Conservation (phyloP, 2,113 vertebrate genomes). For the Pantherophis guttatus region DNA sequence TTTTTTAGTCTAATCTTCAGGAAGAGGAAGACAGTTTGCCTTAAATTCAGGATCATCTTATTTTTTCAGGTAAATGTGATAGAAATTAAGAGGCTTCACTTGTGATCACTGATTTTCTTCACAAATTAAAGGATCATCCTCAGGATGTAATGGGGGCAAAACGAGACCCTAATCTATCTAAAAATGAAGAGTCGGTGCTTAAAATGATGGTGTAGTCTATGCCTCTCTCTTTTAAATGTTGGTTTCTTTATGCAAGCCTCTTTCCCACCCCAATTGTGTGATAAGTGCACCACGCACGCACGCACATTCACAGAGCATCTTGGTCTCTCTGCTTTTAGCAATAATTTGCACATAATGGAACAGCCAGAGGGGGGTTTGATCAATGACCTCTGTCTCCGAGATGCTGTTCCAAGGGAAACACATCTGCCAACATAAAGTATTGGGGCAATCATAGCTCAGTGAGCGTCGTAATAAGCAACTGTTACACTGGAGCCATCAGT, state of each 20-base stretch:
- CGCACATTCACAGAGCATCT: background rate
- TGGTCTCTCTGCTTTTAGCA: conserved; percentile 78
- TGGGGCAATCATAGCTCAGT: conserved; percentile 87
- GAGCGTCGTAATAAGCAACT: conserved; percentile 85
- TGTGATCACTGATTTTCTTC: background rate
- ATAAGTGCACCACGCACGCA: conserved; percentile 11
- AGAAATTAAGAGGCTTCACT: background rate
- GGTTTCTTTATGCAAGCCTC: conserved; percentile 60
- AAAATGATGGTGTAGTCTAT: background rate
- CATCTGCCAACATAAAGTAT: conserved; percentile 91
- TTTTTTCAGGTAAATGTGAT: background rate
- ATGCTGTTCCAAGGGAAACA: conserved; percentile 86
- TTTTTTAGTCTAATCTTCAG: background rate
- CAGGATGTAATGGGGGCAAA: background rate
- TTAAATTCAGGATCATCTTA: background rate
- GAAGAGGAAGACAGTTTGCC: background rate
- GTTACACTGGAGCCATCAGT: conserved; percentile 83
- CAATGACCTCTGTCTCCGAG: conserved; percentile 86
- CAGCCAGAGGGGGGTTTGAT: conserved; percentile 84
- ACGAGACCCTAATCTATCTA: conserved; percentile 6
- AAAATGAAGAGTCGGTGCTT: background rate
- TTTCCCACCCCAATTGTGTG: conserved; percentile 48
- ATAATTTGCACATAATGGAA: conserved; percentile 90
- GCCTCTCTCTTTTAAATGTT: conserved; percentile 3
- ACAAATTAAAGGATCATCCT: background rate